These are phyloP conservation scores for Amniataba percoides DNA, from an alignment of 2,797 vertebrate genomes.

Conservation along the genomic window DNA sequence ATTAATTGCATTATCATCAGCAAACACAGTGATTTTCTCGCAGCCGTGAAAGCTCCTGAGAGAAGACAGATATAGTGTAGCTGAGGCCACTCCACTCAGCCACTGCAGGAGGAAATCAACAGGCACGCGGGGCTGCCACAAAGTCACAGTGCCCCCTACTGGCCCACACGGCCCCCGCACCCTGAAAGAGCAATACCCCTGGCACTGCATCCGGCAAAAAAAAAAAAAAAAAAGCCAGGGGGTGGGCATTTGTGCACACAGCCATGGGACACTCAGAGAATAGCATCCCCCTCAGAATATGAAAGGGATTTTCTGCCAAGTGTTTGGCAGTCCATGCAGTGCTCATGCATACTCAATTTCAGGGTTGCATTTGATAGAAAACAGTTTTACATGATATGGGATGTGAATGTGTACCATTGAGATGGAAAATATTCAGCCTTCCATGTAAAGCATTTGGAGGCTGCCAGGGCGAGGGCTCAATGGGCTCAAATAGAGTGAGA, in stretches of 20 bases:
- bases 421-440: conserved; percentile 72
- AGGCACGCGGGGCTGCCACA: conserved; percentile 65
- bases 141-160: conserved; percentile 82
- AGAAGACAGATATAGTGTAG: conserved; percentile 80
- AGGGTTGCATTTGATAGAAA: conserved; percentile 76
- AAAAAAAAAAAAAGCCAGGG: conserved; percentile 55
- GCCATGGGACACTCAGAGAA: conserved; percentile 72
- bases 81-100: conserved; percentile 64
- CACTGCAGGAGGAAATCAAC: conserved; percentile 74
- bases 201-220: conserved; percentile 62
- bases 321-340: conserved; percentile 74
- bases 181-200: conserved; percentile 47
- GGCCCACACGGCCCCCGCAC: conserved; percentile 21
- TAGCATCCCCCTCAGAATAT: conserved; percentile 72
- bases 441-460: conserved; percentile 65
- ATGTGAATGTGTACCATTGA: conserved; percentile 73
- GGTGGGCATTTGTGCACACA: conserved; percentile 68
- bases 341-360: conserved; percentile 80
- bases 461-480: conserved; percentile 37
- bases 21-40: conserved; percentile 83
- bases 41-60: conserved; percentile 79
- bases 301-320: conserved; percentile 75
- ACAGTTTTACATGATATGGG: conserved; percentile 79
- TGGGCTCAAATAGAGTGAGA: conserved; percentile 33
- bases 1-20: conserved; percentile 86